Conservation (phyloP, 1,140 invertebrate species). For the Andricus grossulariae region DNA sequence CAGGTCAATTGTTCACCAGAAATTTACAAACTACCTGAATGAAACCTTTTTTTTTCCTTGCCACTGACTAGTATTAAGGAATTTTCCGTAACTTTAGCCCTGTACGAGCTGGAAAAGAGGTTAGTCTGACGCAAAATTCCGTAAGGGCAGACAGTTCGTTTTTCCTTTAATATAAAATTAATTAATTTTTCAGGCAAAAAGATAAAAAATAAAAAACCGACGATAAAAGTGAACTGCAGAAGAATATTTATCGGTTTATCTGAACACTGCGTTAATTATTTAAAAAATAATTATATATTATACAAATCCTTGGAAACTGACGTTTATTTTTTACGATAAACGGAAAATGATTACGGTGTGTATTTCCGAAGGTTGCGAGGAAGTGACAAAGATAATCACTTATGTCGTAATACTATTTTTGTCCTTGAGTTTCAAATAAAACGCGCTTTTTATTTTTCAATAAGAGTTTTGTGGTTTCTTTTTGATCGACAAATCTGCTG, state of each 20-base stretch:
- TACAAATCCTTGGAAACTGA: neutral
- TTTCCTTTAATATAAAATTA: too few relatives aligned
- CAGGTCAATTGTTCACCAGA: neutral
- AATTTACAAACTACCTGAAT: neutral
- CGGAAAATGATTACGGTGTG: neutral
- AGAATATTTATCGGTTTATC: too few relatives aligned
- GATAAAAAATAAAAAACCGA: too few relatives aligned
- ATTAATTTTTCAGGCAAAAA: too few relatives aligned
- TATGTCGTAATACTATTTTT: neutral
- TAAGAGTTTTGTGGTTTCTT: neutral
- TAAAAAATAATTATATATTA: neutral
- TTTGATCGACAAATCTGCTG: neutral
- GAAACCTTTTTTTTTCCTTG: too few relatives aligned
- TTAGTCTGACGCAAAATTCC: too few relatives aligned
- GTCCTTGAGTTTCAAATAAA: neutral
- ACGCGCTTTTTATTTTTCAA: neutral
- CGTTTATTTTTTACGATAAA: neutral
- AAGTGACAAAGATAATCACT: neutral
- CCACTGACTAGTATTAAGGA: too few relatives aligned
- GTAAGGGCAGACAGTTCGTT: too few relatives aligned
- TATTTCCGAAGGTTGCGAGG: neutral
- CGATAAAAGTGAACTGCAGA: too few relatives aligned
- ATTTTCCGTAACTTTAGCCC: too few relatives aligned
- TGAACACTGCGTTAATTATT: neutral
- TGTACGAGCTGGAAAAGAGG: too few relatives aligned